These are phyloP conservation scores for Eumacrocentrus americanus DNA, from an alignment of 2,888 invertebrate genomes.

Conservation along the genomic window DNA sequence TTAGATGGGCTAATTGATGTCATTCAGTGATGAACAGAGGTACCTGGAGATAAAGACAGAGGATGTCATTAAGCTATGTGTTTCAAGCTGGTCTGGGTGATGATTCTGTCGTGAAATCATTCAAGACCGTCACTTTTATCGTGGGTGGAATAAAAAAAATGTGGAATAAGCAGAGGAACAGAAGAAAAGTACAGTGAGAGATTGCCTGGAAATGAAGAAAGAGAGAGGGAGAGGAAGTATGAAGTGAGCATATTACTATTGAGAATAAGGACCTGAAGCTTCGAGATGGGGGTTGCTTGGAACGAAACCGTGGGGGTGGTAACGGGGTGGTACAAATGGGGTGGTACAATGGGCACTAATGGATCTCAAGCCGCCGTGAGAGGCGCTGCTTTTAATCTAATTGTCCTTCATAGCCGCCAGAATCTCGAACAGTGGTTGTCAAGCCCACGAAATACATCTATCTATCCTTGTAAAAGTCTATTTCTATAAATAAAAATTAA, in stretches of 20 bases:
- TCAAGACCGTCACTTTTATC: constrained; percentile 22
- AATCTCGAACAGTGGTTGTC: constrained; percentile 34
- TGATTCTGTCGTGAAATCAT: constrained; percentile 39
- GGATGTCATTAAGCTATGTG: constrained; percentile 29
- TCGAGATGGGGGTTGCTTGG: constrained; percentile 51
- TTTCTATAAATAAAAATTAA: too few species aligned
- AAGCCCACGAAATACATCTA: too few species aligned
- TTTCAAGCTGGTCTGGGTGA: constrained; percentile 27
- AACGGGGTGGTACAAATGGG: constrained; percentile 58
- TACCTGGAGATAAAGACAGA: constrained; percentile 3
- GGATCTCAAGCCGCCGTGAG: constrained; percentile 62
- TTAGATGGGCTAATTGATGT: constrained; percentile 57
- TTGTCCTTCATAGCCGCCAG: constrained; percentile 52
- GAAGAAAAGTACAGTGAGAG: constrained; percentile 23
- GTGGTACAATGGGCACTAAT: constrained; percentile 62
- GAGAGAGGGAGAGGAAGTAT: constrained; percentile 44
- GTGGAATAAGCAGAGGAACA: constrained; percentile 10
- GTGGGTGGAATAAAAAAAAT: not conserved
- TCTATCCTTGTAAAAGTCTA: too few species aligned
- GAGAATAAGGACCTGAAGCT: constrained; percentile 61
- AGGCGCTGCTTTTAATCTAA: constrained; percentile 63
- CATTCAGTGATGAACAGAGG: constrained; percentile 44
- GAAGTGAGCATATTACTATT: constrained; percentile 63
- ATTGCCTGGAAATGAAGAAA: constrained; percentile 24
- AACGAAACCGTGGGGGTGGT: constrained; percentile 37